These are phyloP conservation scores for Pseudorhiza aurosa DNA, from an alignment of 30 jellyfish, hydroid and myxozoan species.

Conservation along the genomic window DNA sequence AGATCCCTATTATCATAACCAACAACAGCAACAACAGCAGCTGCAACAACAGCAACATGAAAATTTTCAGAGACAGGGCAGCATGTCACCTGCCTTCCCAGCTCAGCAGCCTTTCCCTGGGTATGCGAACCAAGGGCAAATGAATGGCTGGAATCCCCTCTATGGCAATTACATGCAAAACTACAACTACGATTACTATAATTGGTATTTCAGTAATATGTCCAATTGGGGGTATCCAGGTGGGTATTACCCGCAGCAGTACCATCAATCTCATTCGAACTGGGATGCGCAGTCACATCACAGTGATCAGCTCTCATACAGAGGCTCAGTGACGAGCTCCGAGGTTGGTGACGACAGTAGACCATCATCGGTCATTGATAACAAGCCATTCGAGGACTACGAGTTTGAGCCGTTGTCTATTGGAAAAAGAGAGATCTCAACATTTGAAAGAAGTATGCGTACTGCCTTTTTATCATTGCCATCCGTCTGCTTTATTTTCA, in stretches of 20 bases:
- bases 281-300: constrained; percentile 80
- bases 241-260: constrained; percentile 27
- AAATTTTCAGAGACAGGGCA: background rate
- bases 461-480: no score
- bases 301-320: constrained; percentile 59
- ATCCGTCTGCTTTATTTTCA: no score
- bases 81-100: constrained; percentile 38
- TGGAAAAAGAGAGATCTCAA: constrained; percentile 43
- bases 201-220: constrained; percentile 54
- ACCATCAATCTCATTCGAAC: constrained; percentile 15
- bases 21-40: constrained; percentile 39
- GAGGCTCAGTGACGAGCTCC: constrained; percentile 53
- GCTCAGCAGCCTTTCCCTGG: constrained; percentile 33
- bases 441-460: constrained; percentile 37
- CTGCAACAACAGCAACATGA: constrained; percentile 11
- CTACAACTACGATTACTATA: constrained; percentile 59
- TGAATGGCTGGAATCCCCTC: constrained; percentile 37
- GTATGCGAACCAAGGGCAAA: constrained; percentile 14
- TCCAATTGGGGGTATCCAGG: constrained; percentile 60
- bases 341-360: constrained; percentile 77
- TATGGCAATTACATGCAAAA: constrained; percentile 49
- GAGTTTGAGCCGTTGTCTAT: constrained; percentile 45
- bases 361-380: constrained; percentile 77
- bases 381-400: constrained; percentile 25
- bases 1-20: background rate